Evolutionary conservation across 2,113 vertebrate genomes (phyloP).

Genomic region (Ochotona curzoniae): DNA sequence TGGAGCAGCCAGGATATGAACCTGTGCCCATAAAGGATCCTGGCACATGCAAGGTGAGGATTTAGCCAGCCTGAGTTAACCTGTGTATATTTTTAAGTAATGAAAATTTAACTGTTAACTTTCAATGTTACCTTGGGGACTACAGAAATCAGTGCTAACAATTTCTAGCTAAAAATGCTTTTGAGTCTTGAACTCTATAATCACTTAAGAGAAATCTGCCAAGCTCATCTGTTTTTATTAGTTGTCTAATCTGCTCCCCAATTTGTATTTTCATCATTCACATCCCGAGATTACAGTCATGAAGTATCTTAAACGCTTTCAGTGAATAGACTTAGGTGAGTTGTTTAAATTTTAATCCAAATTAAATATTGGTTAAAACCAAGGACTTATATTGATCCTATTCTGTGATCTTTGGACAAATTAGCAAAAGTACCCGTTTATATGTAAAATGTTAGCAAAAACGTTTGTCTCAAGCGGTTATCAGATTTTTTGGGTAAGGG

Average conservation of each 20-base stretch:
- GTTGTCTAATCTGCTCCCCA: background rate
- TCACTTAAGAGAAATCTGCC: background rate
- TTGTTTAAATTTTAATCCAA: constrained; percentile 23
- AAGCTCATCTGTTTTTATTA: background rate
- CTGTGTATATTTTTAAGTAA: background rate
- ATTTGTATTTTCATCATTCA: background rate
- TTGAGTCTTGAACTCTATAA: background rate
- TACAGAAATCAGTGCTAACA: constrained; percentile 15
- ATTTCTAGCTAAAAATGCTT: background rate
- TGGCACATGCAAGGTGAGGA: no score
- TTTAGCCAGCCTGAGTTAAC: no score
- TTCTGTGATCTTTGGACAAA: background rate
- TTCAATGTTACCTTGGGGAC: background rate
- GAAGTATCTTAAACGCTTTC: background rate
- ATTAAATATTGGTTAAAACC: background rate
- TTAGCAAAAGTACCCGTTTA: background rate
- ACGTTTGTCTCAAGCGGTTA: background rate
- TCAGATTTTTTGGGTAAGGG: background rate
- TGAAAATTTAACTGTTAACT: background rate
- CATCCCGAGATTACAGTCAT: background rate
- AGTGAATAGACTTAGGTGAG: background rate
- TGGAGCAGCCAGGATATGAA: no score
- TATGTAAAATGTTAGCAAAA: background rate
- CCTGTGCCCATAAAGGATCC: no score
- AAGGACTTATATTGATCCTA: background rate